phyloP scores from a whole-genome alignment of 2,888 invertebrate genomes.

The Lepetodrilus schrolli region DNA sequence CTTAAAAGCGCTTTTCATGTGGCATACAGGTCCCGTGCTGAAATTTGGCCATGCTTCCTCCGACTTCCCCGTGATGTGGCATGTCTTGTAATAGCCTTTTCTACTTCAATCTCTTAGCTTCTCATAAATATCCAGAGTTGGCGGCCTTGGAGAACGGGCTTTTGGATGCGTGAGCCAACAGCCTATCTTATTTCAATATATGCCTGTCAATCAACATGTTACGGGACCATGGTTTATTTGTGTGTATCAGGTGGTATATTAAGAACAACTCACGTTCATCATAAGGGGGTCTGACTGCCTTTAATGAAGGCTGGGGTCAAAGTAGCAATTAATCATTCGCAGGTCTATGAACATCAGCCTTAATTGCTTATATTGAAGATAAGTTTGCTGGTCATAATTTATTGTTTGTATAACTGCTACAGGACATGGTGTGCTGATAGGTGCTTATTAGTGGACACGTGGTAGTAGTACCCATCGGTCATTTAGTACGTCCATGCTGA shows the following conservation, averaged over 20 bases:
- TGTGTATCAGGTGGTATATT: not conserved
- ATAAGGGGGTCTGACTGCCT: not conserved
- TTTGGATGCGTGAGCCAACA: not conserved
- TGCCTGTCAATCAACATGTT: slow-evolving; percentile 12
- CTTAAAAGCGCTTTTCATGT: slow-evolving; percentile 25
- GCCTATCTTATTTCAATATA: slow-evolving; percentile 24
- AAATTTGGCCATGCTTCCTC: not conserved
- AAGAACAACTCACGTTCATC: not conserved
- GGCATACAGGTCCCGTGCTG: not conserved
- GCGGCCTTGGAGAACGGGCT: not conserved
- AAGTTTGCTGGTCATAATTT: not conserved
- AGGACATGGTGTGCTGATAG: not conserved
- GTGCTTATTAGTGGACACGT: too few species aligned
- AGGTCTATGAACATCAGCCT: not conserved
- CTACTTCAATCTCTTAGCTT: not conserved
- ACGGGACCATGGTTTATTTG: not conserved
- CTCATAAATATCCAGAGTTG: not conserved
- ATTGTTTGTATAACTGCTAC: not conserved
- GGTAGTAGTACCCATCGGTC: too few species aligned
- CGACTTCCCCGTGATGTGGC: not conserved
- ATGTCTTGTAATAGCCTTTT: slow-evolving; percentile 2
- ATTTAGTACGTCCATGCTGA: too few species aligned
- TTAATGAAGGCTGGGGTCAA: not conserved
- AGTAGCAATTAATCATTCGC: not conserved
- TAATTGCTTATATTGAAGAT: too few species aligned